Percentiles rank a stretch among this genome's conserved stretches.
Evolutionary conservation across 2,797 vertebrate species (phyloP).

Genomic region (Furcifer pardalis): DNA sequence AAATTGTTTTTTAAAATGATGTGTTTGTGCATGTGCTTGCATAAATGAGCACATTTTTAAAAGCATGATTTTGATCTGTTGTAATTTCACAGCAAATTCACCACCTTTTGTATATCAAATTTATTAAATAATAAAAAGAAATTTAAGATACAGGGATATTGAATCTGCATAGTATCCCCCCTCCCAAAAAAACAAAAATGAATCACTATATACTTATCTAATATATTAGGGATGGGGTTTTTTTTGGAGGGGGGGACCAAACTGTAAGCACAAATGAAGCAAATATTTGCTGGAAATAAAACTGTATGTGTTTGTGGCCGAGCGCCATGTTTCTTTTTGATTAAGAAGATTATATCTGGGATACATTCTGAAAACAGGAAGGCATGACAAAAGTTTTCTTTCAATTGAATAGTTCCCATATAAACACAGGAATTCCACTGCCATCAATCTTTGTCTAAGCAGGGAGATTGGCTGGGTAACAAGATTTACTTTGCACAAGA

Average conservation of each 20-base stretch:
- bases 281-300: slow-evolving; percentile 53
- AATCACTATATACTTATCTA: not conserved
- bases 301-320: slow-evolving; percentile 53
- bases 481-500: slow-evolving; percentile 15
- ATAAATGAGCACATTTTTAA: not conserved
- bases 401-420: slow-evolving; percentile 64
- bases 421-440: slow-evolving; percentile 79
- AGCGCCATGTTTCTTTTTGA: slow-evolving; percentile 63
- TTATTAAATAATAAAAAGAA: not conserved
- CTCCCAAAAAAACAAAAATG: too few relatives aligned
- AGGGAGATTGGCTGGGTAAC: slow-evolving; percentile 56
- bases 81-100: not conserved
- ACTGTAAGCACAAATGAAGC: slow-evolving; percentile 30
- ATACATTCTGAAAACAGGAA: slow-evolving; percentile 78
- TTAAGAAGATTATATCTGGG: slow-evolving; percentile 64
- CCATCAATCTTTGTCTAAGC: slow-evolving; percentile 65
- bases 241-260: too few relatives aligned
- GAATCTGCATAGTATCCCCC: too few relatives aligned
- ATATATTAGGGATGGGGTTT: too few relatives aligned
- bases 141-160: not conserved
- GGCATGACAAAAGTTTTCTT: slow-evolving; percentile 72
- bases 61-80: not conserved
- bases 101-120: not conserved
- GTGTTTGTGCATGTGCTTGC: not conserved
- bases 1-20: not conserved